Conservation (phyloP, 1,140 invertebrate genomes). For the Lucilia cuprina region DNA sequence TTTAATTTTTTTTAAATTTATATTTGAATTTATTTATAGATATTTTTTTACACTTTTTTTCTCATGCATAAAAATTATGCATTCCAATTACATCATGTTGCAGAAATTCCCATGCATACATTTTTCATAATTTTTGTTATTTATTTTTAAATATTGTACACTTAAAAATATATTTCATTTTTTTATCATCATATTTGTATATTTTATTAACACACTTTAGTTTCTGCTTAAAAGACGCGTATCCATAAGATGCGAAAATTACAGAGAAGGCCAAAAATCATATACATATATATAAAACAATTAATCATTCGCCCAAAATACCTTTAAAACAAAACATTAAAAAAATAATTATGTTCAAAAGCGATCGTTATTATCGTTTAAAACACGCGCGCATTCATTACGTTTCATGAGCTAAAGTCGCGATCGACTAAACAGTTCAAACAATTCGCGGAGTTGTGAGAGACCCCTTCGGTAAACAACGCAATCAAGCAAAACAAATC, state of each 20-base stretch:
- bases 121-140: neutral
- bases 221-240: conserved; percentile 4
- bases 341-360: neutral
- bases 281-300: neutral
- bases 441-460: conserved; percentile 24
- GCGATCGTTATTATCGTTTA: neutral
- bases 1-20: too few species aligned
- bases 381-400: neutral
- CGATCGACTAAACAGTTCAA: conserved; percentile 20
- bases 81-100: neutral
- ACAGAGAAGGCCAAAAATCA: neutral
- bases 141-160: neutral
- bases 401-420: conserved; percentile 27
- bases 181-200: neutral
- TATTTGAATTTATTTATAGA: neutral
- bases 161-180: neutral
- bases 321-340: neutral
- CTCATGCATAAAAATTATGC: neutral
- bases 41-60: neutral
- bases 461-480: neutral
- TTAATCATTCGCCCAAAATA: neutral
- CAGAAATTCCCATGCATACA: neutral
- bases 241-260: conserved; percentile 29
- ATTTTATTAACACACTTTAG: neutral
- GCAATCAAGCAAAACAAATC: neutral